A percentile compares a stretch with the other conserved stretches of the same genome.
Evolutionary conservation across 2,797 vertebrate species (phyloP).

Genomic region (Cichlasoma orientale): DNA sequence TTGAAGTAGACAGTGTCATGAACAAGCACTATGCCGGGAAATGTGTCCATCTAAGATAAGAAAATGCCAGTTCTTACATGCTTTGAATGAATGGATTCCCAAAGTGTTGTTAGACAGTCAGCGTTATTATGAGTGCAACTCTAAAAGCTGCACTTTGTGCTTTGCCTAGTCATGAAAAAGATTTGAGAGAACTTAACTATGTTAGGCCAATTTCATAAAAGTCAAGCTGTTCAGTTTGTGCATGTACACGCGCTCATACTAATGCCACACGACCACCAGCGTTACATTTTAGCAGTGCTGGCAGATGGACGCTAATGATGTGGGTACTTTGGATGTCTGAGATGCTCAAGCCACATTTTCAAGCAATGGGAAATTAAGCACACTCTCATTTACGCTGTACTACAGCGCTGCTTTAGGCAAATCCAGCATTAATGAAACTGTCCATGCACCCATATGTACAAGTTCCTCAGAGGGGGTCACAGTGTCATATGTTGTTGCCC

Average conservation of each 20-base stretch:
- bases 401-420: constrained; percentile 18
- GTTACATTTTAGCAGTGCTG: constrained; percentile 5
- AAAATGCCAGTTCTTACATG: neutral
- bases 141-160: constrained; percentile 28
- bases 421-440: constrained; percentile 23
- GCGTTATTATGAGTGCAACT: constrained; percentile 7
- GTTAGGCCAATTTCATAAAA: constrained; percentile 22
- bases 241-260: neutral
- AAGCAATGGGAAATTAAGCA: neutral
- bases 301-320: constrained; percentile 20
- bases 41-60: neutral
- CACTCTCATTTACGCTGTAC: neutral
- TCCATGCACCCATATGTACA: constrained; percentile 4
- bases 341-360: constrained; percentile 12
- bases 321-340: constrained; percentile 22
- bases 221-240: constrained; percentile 16
- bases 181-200: constrained; percentile 32
- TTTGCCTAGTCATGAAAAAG: constrained; percentile 18
- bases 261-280: constrained; percentile 17
- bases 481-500: constrained; percentile 10
- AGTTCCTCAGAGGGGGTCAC: constrained; percentile 20
- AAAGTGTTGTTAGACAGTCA: constrained; percentile 3
- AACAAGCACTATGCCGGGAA: neutral
- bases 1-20: neutral
- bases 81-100: neutral